Evolutionary conservation across 2,888 invertebrate species (phyloP).

Genomic region (Polyploca ridens): DNA sequence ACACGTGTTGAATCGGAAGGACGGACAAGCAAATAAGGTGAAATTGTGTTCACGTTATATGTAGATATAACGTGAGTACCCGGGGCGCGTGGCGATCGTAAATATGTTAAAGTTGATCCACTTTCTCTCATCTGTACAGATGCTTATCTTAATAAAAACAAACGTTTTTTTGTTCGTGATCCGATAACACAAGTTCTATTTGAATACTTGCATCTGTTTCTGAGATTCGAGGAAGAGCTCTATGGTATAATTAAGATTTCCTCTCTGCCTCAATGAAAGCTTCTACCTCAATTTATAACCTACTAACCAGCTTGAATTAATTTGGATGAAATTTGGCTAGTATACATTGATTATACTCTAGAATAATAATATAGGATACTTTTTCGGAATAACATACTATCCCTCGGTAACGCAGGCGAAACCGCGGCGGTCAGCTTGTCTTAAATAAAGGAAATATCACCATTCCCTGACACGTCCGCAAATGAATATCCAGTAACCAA

Average conservation of each 20-base stretch:
- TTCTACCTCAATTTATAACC: too few species aligned
- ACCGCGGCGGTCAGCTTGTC: too few species aligned
- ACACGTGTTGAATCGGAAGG: neutral
- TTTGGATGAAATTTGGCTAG: too few species aligned
- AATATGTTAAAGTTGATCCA: conserved; percentile 4
- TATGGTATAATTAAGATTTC: too few species aligned
- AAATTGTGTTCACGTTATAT: neutral
- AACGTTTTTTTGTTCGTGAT: neutral
- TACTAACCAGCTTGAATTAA: too few species aligned
- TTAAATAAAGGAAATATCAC: too few species aligned
- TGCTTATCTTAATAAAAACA: conserved; percentile 6
- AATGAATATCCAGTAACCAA: neutral
- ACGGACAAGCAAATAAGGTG: neutral
- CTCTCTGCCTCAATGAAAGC: too few species aligned
- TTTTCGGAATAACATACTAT: too few species aligned
- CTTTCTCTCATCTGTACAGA: neutral
- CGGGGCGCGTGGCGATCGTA: neutral
- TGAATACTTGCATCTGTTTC: neutral
- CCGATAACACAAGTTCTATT: neutral
- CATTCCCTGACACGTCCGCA: neutral
- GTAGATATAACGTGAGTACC: neutral
- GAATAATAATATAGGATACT: too few species aligned
- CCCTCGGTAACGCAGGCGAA: too few species aligned
- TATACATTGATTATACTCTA: too few species aligned
- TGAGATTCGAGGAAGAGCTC: too few species aligned